A percentile compares a stretch with the other conserved stretches of the same genome.
phyloP scores from a whole-genome alignment of 2,888 invertebrate species.

The Griposia aprilina region DNA sequence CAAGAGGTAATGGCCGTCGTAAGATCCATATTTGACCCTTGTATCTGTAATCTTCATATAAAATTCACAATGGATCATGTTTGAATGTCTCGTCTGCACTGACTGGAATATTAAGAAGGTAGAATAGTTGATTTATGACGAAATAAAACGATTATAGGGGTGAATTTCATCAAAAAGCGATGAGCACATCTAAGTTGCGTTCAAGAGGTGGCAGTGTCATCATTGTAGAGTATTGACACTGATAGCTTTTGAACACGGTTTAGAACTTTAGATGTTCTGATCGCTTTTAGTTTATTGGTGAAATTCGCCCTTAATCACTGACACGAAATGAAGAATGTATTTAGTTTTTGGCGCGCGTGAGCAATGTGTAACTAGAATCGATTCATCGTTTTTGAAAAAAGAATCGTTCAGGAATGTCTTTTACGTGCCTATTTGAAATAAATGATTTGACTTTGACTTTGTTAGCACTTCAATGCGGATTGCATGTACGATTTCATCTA shows the following conservation, averaged over 20 bases:
- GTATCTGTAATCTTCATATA: constrained; percentile 23
- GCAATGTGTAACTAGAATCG: neutral
- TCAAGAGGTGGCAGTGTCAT: too few species aligned
- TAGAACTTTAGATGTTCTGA: too few species aligned
- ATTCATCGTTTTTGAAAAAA: too few species aligned
- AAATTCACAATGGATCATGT: constrained; percentile 21
- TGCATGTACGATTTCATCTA: neutral
- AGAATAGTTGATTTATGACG: constrained; percentile 11
- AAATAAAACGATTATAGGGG: neutral
- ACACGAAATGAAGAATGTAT: neutral
- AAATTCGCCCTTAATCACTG: neutral
- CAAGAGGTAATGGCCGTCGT: constrained; percentile 27
- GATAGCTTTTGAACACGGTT: too few species aligned
- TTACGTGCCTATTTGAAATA: too few species aligned
- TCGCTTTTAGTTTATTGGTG: too few species aligned
- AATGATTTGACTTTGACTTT: too few species aligned
- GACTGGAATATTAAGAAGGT: neutral
- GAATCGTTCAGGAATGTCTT: too few species aligned
- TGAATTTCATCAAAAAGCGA: too few species aligned
- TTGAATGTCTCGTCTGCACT: neutral
- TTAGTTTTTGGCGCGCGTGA: neutral
- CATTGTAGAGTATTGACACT: too few species aligned
- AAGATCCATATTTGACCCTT: constrained; percentile 26
- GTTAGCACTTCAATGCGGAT: too few species aligned
- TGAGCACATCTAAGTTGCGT: too few species aligned